A percentile compares a stretch with the other conserved stretches of the same genome.
phyloP scores from a whole-genome alignment of 2,888 invertebrate genomes.

The Hirtodrosophila trivittata region DNA sequence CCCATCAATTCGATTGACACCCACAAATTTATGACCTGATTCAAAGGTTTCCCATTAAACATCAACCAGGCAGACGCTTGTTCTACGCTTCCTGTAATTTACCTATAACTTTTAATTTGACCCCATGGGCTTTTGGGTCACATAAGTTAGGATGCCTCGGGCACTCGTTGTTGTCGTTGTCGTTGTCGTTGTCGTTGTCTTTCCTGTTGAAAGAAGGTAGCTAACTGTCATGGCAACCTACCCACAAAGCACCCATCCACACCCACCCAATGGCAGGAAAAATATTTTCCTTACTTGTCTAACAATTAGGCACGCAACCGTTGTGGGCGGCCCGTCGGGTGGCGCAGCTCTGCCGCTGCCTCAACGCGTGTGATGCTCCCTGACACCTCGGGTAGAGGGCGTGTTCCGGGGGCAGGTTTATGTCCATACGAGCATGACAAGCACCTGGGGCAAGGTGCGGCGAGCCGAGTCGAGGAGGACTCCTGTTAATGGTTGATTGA shows the following conservation, averaged over 20 bases:
- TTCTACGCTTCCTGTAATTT: constrained; percentile 14
- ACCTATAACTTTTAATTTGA: constrained; percentile 10
- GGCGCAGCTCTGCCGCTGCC: constrained; percentile 38
- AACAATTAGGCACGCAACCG: constrained; percentile 72
- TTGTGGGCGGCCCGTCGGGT: constrained; percentile 23
- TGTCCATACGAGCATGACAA: constrained; percentile 43
- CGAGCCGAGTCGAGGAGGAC: constrained; percentile 4
- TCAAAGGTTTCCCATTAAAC: too few species aligned
- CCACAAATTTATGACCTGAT: too few species aligned
- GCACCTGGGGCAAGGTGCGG: constrained; percentile 36
- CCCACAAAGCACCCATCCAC: constrained; percentile 15
- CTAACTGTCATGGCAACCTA: constrained; percentile 60
- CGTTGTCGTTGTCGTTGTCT: constrained; percentile 12
- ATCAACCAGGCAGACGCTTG: too few species aligned
- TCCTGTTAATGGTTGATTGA: constrained; percentile 67
- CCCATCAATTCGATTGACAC: neutral
- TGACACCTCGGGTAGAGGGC: constrained; percentile 59
- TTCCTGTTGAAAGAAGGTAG: constrained; percentile 5
- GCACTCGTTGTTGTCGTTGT: constrained; percentile 14
- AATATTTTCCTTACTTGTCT: constrained; percentile 53
- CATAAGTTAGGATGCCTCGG: constrained; percentile 20
- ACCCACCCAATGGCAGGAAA: constrained; percentile 18
- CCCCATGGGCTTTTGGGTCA: constrained; percentile 16
- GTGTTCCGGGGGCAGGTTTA: constrained; percentile 37
- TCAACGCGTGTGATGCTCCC: constrained; percentile 53